These are phyloP conservation scores for Yponomeuta malinellus DNA, from an alignment of 2,888 invertebrate genomes.

Conservation along the genomic window DNA sequence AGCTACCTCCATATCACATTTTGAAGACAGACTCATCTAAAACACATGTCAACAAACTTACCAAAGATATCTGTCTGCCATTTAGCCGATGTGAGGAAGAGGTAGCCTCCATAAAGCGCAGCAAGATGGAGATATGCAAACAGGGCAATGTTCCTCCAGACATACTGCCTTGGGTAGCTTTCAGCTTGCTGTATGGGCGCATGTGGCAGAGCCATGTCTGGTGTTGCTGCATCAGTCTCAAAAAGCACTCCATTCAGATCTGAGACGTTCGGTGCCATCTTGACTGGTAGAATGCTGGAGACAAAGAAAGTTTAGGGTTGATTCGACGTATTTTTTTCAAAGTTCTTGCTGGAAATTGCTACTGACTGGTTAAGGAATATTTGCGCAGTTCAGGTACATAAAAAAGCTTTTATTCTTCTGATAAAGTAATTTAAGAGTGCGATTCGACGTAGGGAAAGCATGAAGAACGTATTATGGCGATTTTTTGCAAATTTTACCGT, in stretches of 20 bases:
- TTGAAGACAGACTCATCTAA: no score
- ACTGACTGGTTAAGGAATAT: not conserved
- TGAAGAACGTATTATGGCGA: not conserved
- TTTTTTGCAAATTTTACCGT: conserved; percentile 24
- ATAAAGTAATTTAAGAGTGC: not conserved
- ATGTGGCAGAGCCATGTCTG: conserved; percentile 55
- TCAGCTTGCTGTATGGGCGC: conserved; percentile 71
- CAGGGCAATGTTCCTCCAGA: conserved; percentile 90
- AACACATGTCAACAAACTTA: conserved; percentile 54
- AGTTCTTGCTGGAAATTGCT: not conserved
- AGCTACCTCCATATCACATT: no score
- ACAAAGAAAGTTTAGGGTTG: conserved; percentile 19
- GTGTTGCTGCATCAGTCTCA: conserved; percentile 63
- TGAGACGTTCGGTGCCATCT: conserved; percentile 63
- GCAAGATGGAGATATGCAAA: conserved; percentile 85
- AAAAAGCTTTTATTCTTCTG: not conserved
- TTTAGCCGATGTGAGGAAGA: conserved; percentile 84
- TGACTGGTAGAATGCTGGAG: conserved; percentile 27
- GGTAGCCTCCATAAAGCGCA: conserved; percentile 84
- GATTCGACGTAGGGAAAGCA: not conserved
- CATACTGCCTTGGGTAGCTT: conserved; percentile 75
- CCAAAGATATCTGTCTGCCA: conserved; percentile 82
- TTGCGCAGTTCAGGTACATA: not conserved
- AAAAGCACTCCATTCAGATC: conserved; percentile 66
- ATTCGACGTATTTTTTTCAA: not conserved